Percentiles rank a stretch among this genome's conserved stretches.
Conservation (phyloP, 2,888 invertebrate genomes). For the Melanostoma mellinum region DNA sequence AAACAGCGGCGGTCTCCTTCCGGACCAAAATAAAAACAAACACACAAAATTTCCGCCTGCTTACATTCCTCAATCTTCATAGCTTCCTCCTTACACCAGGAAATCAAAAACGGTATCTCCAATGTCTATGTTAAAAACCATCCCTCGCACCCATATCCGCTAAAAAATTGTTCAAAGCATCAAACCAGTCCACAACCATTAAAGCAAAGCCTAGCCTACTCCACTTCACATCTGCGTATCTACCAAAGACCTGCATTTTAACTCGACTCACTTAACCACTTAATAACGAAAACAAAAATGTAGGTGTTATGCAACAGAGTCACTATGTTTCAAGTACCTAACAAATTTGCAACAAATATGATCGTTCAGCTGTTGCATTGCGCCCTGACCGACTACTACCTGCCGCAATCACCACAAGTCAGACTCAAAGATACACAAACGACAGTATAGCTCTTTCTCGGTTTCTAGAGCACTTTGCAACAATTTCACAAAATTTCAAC, state of each 20-base stretch:
- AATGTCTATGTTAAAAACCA: slow-evolving; percentile 35
- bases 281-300: slow-evolving; percentile 4
- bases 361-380: slow-evolving; percentile 13
- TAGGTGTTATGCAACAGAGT: slow-evolving; percentile 41
- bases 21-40: background rate
- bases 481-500: slow-evolving; percentile 61
- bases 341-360: slow-evolving; percentile 53
- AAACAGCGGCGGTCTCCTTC: background rate
- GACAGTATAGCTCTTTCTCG: slow-evolving; percentile 6
- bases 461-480: slow-evolving; percentile 39
- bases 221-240: slow-evolving; percentile 62
- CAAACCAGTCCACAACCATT: background rate
- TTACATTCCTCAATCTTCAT: background rate
- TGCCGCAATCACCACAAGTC: slow-evolving; percentile 8
- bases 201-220: slow-evolving; percentile 56
- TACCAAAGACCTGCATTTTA: slow-evolving; percentile 62
- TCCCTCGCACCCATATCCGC: background rate
- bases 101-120: slow-evolving; percentile 5
- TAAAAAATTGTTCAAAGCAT: background rate
- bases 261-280: slow-evolving; percentile 59
- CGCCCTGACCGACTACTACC: slow-evolving; percentile 41
- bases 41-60: background rate
- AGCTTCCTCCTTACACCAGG: slow-evolving; percentile 23
- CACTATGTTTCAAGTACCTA: slow-evolving; percentile 6
- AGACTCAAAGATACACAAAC: background rate